Evolutionary conservation across 1,140 invertebrate species (phyloP).

Genomic region (Pachyrhynchus sulphureomaculatus): DNA sequence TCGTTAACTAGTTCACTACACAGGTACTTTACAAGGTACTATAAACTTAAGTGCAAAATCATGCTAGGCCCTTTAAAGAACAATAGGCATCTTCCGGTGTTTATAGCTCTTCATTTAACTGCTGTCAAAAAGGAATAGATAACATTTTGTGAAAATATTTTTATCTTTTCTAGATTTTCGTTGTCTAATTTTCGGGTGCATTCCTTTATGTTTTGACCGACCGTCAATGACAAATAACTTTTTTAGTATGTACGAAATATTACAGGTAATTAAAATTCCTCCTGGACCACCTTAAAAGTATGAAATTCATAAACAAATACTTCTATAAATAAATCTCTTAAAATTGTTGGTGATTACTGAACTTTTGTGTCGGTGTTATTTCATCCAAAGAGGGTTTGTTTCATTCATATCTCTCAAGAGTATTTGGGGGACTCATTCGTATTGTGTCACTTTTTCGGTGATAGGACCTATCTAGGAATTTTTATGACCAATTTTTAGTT

Average conservation of each 20-base stretch:
- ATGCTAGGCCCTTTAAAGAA: conserved; percentile 8
- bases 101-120: conserved; percentile 4
- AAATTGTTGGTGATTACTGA: too few species aligned
- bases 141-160: conserved; percentile 15
- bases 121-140: conserved; percentile 11
- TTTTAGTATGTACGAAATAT: conserved; percentile 17
- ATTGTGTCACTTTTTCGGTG: too few species aligned
- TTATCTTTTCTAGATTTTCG: conserved; percentile 1
- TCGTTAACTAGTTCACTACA: neutral
- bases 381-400: too few species aligned
- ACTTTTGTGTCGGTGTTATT: too few species aligned
- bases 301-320: neutral
- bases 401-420: too few species aligned
- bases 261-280: conserved; percentile 16
- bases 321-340: too few species aligned
- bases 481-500: too few species aligned
- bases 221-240: neutral
- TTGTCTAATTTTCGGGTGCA: too few species aligned
- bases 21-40: conserved; percentile 1
- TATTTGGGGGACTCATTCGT: too few species aligned
- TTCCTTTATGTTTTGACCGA: neutral
- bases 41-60: conserved; percentile 21
- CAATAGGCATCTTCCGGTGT: conserved; percentile 16
- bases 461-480: too few species aligned
- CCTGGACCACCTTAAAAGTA: conserved; percentile 6